Conservation (phyloP, 2,113 vertebrate genomes). For the Mus musculus region DNA sequence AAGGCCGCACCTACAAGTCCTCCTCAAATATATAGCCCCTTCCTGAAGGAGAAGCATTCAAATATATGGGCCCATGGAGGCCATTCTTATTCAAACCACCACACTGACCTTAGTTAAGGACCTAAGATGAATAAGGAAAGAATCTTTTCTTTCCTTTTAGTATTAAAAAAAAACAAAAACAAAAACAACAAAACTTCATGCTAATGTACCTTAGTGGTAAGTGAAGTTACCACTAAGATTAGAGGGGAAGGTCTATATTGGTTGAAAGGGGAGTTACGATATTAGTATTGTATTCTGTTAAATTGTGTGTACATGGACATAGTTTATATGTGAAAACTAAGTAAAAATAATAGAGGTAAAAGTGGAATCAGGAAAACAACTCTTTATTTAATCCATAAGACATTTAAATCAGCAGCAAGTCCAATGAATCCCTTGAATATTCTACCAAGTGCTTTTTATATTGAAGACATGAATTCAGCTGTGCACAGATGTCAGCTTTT, state of each 20-base stretch:
- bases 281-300: no score
- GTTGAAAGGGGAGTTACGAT: no score
- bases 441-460: background rate
- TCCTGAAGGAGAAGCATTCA: no score
- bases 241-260: no score
- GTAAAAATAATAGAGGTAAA: background rate
- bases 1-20: no score
- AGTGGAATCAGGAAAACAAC: background rate
- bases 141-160: background rate
- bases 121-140: background rate
- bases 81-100: no score
- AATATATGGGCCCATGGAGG: no score
- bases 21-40: no score
- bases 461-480: background rate
- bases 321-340: background rate
- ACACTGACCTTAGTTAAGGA: background rate
- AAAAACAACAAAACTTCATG: background rate
- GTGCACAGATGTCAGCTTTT: conserved; percentile 1
- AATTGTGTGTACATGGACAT: no score
- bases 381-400: background rate
- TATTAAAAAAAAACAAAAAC: background rate
- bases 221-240: no score
- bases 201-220: no score
- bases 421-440: background rate
- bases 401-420: background rate